A percentile compares a stretch with the other conserved stretches of the same genome.
Evolutionary conservation across 1,140 invertebrate species (phyloP).

Genomic region (Halyomorpha halys): DNA sequence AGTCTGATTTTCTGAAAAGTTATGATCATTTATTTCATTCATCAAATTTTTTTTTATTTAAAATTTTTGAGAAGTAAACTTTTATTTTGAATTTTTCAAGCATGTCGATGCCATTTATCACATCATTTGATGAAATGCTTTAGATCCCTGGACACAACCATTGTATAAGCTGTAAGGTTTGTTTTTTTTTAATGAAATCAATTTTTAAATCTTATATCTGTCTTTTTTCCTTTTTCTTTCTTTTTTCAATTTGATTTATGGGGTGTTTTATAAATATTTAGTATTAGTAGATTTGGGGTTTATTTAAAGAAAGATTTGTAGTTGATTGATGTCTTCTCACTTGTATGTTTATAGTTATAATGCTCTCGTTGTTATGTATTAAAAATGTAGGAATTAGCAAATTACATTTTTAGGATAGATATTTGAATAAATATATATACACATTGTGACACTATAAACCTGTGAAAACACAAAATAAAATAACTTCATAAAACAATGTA

Average conservation of each 20-base stretch:
- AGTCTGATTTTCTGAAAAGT: no score
- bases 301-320: not conserved
- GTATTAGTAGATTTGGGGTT: not conserved
- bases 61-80: no score
- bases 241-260: not conserved
- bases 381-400: not conserved
- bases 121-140: not conserved
- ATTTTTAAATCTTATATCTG: no score
- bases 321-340: not conserved
- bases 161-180: not conserved
- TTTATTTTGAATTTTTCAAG: no score
- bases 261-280: conserved; percentile 1
- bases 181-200: no score
- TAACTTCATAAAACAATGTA: conserved; percentile 1
- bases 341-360: conserved; percentile 16
- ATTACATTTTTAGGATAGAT: conserved; percentile 5
- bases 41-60: no score
- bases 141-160: conserved; percentile 15
- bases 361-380: not conserved
- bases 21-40: no score
- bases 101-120: no score
- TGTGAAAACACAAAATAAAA: conserved; percentile 6
- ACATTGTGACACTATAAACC: conserved; percentile 16
- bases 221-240: not conserved
- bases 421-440: not conserved